A percentile compares a stretch with the other conserved stretches of the same genome.
phyloP scores from a whole-genome alignment of 35 echinoderm and acorn worm genomes.

The Heliocidaris tuberculata region DNA sequence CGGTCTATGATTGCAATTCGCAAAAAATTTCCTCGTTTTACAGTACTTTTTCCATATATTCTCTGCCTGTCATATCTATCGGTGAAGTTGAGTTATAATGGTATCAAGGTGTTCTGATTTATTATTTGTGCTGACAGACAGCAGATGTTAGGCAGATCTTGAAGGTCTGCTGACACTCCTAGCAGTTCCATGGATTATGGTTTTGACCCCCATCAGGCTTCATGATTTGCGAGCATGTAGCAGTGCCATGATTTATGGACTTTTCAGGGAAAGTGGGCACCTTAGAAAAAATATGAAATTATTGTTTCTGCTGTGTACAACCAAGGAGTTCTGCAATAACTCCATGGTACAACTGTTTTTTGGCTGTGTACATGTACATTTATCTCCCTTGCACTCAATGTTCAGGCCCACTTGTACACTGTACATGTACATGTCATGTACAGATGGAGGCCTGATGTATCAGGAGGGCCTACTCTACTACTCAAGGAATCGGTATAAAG shows the following conservation, averaged over 20 bases:
- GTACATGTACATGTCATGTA: neutral
- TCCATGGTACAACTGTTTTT: no score
- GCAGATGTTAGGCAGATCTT: neutral
- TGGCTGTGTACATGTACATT: no score
- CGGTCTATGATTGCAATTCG: neutral
- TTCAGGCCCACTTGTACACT: neutral
- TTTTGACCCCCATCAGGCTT: neutral
- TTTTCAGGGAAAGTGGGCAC: neutral
- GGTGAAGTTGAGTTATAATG: neutral
- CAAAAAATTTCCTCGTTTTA: no score
- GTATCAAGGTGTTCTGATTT: neutral
- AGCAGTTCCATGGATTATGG: neutral
- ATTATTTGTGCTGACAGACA: neutral
- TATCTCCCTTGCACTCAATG: no score
- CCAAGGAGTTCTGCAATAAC: no score
- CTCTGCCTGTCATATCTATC: neutral
- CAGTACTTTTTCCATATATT: no score
- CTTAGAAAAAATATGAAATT: neutral
- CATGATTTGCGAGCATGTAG: slow-evolving; percentile 9
- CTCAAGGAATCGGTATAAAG: no score
- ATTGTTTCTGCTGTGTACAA: no score
- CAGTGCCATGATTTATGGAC: neutral
- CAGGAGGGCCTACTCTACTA: no score
- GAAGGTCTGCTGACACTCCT: neutral
- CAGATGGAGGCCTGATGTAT: neutral